These are phyloP conservation scores for Borostomias antarcticus DNA, from an alignment of 2,797 vertebrate species.

Conservation along the genomic window DNA sequence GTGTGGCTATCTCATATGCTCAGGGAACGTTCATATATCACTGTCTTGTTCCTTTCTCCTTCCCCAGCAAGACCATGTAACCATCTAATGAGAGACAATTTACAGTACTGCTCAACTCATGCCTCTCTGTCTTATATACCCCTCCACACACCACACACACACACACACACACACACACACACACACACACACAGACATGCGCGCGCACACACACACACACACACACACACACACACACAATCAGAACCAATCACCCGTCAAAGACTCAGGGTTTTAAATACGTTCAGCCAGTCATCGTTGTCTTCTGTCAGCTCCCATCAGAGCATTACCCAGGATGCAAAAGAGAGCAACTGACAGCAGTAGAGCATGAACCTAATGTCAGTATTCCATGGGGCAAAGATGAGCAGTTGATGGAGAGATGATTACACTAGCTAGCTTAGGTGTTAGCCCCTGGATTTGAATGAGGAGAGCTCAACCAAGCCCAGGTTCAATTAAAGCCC, in stretches of 20 bases:
- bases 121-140: neutral
- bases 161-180: neutral
- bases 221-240: neutral
- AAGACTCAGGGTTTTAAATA: no score
- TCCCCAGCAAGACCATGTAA: neutral
- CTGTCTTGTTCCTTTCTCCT: neutral
- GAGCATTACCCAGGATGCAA: no score
- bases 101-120: neutral
- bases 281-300: no score
- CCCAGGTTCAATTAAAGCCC: neutral
- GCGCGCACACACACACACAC: conserved; percentile 4
- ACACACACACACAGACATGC: conserved; percentile 3
- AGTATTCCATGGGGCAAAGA: neutral
- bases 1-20: neutral
- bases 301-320: no score
- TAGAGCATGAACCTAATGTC: neutral
- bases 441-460: neutral
- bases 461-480: neutral
- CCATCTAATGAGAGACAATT: neutral
- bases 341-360: neutral
- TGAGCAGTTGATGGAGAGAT: neutral
- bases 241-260: no score
- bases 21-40: neutral
- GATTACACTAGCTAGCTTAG: neutral
- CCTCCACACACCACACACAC: no score